Conservation (phyloP, 2,113 vertebrate genomes). For the pig (Sus scrofa) region T2T-Sscrofa CM000824.6:181474501-181475000, state of each 20-base stretch:
- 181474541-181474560: background rate
- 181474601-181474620: conserved; percentile 50
- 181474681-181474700: conserved; percentile 44
- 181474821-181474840: background rate
- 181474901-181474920: background rate
- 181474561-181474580: background rate
- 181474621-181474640: background rate
- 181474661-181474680: background rate
- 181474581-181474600: conserved; percentile 14
- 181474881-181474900: background rate
- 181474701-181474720: background rate
- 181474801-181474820: background rate
- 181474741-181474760: background rate
- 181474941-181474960: background rate
- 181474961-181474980: background rate
- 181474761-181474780: background rate
- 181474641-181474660: conserved; percentile 41
- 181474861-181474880: background rate
- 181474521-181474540: background rate
- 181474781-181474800: background rate
- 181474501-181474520: background rate
- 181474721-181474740: conserved; percentile 45
- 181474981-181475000: background rate
- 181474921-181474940: background rate
- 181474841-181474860: background rate